Conservation (phyloP, 30 jellyfish, hydroid and myxozoan species). For the Aurelia sp. region DNA sequence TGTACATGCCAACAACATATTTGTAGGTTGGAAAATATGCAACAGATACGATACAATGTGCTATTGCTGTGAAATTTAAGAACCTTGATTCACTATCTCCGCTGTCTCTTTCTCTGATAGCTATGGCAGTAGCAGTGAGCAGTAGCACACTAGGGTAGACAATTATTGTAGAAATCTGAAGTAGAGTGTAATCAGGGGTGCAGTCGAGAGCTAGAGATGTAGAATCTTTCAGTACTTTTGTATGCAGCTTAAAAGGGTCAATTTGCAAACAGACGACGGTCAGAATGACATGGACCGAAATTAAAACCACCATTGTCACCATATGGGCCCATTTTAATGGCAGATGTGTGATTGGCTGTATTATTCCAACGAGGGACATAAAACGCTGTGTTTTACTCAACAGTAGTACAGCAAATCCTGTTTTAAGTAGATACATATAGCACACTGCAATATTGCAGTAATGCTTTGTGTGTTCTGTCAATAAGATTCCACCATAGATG, state of each 20-base stretch:
- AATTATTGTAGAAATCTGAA: slow-evolving; percentile 25
- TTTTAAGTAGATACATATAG: slow-evolving; percentile 9
- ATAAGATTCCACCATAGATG: slow-evolving; percentile 27
- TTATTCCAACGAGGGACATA: slow-evolving; percentile 21
- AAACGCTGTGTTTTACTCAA: slow-evolving; percentile 59
- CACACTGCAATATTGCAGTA: slow-evolving; percentile 53
- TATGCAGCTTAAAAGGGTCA: slow-evolving; percentile 19
- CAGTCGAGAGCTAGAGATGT: slow-evolving; percentile 49
- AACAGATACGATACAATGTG: slow-evolving; percentile 74
- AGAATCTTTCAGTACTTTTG: neutral
- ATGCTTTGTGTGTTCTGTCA: slow-evolving; percentile 4
- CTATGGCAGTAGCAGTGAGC: slow-evolving; percentile 49
- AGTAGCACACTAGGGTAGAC: slow-evolving; percentile 65
- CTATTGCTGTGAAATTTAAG: slow-evolving; percentile 70
- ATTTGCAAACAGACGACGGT: slow-evolving; percentile 25
- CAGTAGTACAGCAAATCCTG: slow-evolving; percentile 60
- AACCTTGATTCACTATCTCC: slow-evolving; percentile 38
- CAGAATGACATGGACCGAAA: slow-evolving; percentile 34
- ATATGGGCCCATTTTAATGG: slow-evolving; percentile 39
- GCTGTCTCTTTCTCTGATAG: slow-evolving; percentile 53
- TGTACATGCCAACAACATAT: slow-evolving; percentile 69
- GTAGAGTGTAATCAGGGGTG: slow-evolving; percentile 25
- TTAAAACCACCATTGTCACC: slow-evolving; percentile 38
- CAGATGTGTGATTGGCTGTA: neutral
- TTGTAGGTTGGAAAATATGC: slow-evolving; percentile 76